phyloP scores from a whole-genome alignment of 2,113 vertebrate species.

The Alethe diademata region DNA sequence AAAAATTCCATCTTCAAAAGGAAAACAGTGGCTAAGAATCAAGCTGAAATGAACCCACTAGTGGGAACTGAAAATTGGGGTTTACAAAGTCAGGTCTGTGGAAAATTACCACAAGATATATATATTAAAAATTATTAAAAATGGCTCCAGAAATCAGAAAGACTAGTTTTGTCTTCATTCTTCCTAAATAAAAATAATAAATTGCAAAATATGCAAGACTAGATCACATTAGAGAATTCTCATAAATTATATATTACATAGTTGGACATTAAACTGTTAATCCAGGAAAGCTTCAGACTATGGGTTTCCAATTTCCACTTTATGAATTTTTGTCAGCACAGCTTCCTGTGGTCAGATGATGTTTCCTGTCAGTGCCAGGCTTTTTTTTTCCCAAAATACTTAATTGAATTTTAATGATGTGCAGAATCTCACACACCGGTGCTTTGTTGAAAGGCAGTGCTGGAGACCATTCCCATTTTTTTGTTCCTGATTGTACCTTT shows the following conservation, averaged over 20 bases:
- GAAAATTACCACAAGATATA: not conserved
- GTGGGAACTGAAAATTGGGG: not conserved
- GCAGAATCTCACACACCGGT: not conserved
- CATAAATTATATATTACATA: not conserved
- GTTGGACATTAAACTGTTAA: conserved; percentile 26
- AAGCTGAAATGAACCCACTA: not conserved
- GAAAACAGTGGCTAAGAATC: not conserved
- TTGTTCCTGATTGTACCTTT: not conserved
- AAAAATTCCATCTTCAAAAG: not conserved
- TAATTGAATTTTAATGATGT: not conserved
- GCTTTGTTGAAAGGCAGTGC: not conserved
- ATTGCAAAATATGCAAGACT: not conserved
- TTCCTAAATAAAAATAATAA: not conserved
- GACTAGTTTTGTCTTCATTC: not conserved
- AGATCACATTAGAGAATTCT: not conserved
- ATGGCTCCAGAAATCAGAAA: not conserved
- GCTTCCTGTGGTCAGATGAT: conserved; percentile 41
- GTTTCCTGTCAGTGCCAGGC: not conserved
- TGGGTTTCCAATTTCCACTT: conserved; percentile 42
- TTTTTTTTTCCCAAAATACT: not conserved
- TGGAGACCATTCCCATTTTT: not conserved
- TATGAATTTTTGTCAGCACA: conserved; percentile 54
- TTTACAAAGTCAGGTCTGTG: not conserved
- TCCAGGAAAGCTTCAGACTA: not conserved
- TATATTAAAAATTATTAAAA: not conserved